These are phyloP conservation scores for Reinhardtius hippoglossoides DNA, from an alignment of 2,113 vertebrate species.

Conservation along the genomic window DNA sequence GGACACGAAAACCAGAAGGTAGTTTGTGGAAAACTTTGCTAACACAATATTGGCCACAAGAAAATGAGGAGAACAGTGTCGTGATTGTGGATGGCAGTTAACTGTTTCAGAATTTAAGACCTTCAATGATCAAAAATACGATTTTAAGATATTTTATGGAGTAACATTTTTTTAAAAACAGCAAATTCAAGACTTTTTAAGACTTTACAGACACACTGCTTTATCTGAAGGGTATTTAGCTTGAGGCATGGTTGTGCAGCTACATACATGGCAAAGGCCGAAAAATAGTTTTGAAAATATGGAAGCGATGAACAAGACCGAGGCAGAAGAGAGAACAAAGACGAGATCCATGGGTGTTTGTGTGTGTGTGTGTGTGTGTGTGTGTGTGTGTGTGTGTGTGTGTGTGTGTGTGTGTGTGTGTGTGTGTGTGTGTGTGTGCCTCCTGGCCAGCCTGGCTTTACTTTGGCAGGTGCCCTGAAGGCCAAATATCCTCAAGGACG, in stretches of 20 bases:
- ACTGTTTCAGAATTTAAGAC: no score
- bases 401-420: constrained; percentile 22
- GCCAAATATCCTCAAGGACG: constrained; percentile 80
- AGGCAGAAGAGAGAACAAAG: background rate
- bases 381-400: constrained; percentile 30
- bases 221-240: no score
- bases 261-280: no score
- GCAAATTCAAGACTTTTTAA: no score
- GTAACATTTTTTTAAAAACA: background rate
- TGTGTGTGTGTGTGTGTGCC: background rate
- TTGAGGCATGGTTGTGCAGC: no score
- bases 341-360: constrained; percentile 25
- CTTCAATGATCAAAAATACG: background rate
- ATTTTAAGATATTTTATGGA: background rate
- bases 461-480: constrained; percentile 76
- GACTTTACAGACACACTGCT: no score
- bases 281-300: background rate
- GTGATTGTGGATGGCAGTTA: no score
- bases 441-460: constrained; percentile 57
- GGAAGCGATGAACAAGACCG: background rate
- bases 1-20: no score
- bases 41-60: no score
- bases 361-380: constrained; percentile 31
- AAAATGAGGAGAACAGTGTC: no score
- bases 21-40: no score